Base-by-base conservation (phyloP, 2,888 invertebrate genomes). In the Heliothis peltigera region DNA sequence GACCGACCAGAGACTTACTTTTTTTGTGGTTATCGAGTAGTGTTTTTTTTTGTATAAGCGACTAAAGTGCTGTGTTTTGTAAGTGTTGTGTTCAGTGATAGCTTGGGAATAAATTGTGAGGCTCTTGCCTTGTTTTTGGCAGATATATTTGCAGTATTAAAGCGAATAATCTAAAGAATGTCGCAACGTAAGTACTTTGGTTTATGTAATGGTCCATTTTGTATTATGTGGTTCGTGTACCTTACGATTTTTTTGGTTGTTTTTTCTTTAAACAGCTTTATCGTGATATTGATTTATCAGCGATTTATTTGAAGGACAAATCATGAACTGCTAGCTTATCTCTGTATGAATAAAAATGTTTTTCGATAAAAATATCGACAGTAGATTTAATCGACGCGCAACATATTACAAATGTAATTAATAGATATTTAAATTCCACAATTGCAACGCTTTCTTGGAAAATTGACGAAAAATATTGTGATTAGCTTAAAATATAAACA, bases 121-220 rank as follows among this genome's bases (percentile, higher is more conserved):
- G 43, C 22, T 25, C 4, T 57, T 57, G 35, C 28, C 57, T 60
- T 21, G 52, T 57, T 51, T 67, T 70, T 68, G 68, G 74, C 62
- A 68, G 55, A 57, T 47, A 61, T 48, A 22, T 46, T 55, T 15
- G 43, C 46, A 21, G 57, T 63, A 68, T 72, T 56, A 71, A 39
- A 66, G 21, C 44, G 52, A 64, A 63, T 68, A 55, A 62, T 63
- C 35, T 12, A 52, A 25, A 68, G 65, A 70, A 80, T 80, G 80
- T 49, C 43, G 39, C 46, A n/a, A 21, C 52, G 81, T 81, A 43
- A 81, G 81, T 81, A 68, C 12, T 51, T 39, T 19, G 18, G 28
- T 8, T 42, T 44, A 15, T 21, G 35, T 22, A 7, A 18, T 10
- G 28, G 3, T n/a, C 32, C 17, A 5, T 21, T 18, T 39, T 28